Percentiles rank a stretch among this genome's conserved stretches.
phyloP scores from a whole-genome alignment of 2,113 vertebrate species.

The Nothoprocta pentlandii region DNA sequence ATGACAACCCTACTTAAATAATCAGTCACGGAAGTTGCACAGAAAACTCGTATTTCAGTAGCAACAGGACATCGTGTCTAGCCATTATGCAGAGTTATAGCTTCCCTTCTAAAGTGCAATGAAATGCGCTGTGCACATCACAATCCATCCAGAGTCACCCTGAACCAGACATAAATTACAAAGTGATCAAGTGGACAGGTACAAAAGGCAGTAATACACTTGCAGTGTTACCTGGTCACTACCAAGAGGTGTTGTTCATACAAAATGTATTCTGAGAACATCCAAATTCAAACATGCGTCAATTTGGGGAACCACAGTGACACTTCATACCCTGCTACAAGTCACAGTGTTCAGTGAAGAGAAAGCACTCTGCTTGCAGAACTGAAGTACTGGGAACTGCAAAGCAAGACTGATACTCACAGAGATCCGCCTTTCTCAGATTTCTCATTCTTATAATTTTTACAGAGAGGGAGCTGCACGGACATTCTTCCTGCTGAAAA shows the following conservation, averaged over 20 bases:
- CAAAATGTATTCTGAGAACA: not conserved
- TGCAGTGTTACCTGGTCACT: not conserved
- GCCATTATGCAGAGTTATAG: too few species aligned
- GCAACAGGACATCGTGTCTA: too few species aligned
- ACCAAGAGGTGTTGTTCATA: not conserved
- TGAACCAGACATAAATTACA: not conserved
- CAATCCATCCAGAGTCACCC: not conserved
- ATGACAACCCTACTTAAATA: too few species aligned
- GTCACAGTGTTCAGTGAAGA: not conserved
- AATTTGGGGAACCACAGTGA: not conserved
- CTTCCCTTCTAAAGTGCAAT: too few species aligned
- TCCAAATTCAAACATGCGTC: not conserved
- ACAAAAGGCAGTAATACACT: not conserved
- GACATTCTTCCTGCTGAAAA: constrained; percentile 61
- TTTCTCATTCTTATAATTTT: constrained; percentile 68
- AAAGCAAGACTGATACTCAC: constrained; percentile 48
- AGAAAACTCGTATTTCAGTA: too few species aligned
- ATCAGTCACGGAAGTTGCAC: too few species aligned
- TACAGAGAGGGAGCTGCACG: constrained; percentile 30
- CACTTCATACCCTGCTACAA: not conserved
- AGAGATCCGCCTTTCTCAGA: constrained; percentile 49
- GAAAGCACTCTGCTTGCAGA: not conserved
- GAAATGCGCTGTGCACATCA: not conserved
- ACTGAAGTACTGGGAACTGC: not conserved
- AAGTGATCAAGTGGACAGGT: not conserved